Conservation (phyloP, 2,888 invertebrate genomes). For the Phyllotreta cruciferae region DNA sequence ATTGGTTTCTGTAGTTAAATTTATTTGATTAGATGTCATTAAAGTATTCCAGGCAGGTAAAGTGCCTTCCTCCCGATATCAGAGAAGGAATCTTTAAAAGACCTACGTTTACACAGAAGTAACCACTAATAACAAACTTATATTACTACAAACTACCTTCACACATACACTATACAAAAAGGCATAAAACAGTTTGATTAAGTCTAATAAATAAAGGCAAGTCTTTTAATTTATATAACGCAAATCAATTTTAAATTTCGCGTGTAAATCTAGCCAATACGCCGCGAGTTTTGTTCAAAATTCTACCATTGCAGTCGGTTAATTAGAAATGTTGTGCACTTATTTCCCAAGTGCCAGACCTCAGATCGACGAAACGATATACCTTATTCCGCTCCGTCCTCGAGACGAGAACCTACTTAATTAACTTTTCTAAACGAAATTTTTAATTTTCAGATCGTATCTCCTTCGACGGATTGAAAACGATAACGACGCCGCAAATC, state of each 20-base stretch:
- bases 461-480: slow-evolving; percentile 7
- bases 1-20: slow-evolving; percentile 6
- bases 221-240: neutral
- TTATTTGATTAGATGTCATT: slow-evolving; percentile 20
- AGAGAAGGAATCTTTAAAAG: slow-evolving; percentile 8
- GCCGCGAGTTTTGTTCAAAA: slow-evolving; percentile 8
- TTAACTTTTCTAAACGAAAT: slow-evolving; percentile 28
- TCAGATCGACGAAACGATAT: slow-evolving; percentile 30
- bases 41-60: slow-evolving; percentile 18
- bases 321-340: slow-evolving; percentile 32
- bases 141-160: neutral
- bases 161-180: neutral
- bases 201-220: neutral
- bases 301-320: slow-evolving; percentile 25
- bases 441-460: slow-evolving; percentile 32
- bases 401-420: slow-evolving; percentile 22
- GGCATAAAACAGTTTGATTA: neutral
- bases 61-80: slow-evolving; percentile 7
- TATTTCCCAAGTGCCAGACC: slow-evolving; percentile 29
- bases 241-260: neutral
- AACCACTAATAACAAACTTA: neutral
- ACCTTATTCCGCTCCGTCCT: slow-evolving; percentile 11
- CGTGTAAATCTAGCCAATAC: slow-evolving; percentile 4
- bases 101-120: slow-evolving; percentile 1
- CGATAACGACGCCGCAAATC: neutral